These are phyloP conservation scores for Cephalopholis sonnerati DNA, from an alignment of 2,113 vertebrate species.

Conservation along the genomic window DNA sequence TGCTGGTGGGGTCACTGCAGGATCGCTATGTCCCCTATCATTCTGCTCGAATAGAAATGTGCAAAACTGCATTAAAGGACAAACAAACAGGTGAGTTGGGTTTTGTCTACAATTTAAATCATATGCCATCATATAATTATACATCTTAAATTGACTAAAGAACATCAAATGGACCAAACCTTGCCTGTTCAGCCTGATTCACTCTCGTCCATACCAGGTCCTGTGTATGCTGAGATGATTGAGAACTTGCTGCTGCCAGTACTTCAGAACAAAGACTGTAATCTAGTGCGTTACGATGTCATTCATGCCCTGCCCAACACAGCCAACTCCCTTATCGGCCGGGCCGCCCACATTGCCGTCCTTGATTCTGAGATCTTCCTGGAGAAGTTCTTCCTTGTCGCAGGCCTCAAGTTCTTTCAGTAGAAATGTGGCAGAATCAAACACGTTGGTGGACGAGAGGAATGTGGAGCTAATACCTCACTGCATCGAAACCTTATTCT, in stretches of 20 bases:
- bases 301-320: conserved; percentile 98
- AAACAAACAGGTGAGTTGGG: conserved; percentile 93
- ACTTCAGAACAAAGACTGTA: conserved; percentile 96
- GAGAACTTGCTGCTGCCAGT: conserved; percentile 97
- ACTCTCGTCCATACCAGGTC: conserved; percentile 82
- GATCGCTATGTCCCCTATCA: conserved; percentile 99
- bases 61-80: conserved; percentile 99
- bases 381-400: conserved; percentile 99
- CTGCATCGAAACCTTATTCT: conserved; percentile 87
- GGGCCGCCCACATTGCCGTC: conserved; percentile 98
- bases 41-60: conserved; percentile 99
- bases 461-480: conserved; percentile 92
- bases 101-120: neutral
- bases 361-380: conserved; percentile 99
- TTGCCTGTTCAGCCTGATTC: neutral
- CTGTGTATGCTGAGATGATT: conserved; percentile 99
- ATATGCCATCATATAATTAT: neutral
- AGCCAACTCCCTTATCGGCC: conserved; percentile 97
- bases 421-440: conserved; percentile 79
- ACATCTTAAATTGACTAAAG: neutral
- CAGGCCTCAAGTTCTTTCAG: conserved; percentile 98
- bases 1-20: conserved; percentile 96
- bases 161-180: neutral
- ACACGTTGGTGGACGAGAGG: conserved; percentile 52
- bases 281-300: conserved; percentile 96